Base-by-base conservation (phyloP, 2,113 vertebrate genomes). In the Candoia aspera region DNA sequence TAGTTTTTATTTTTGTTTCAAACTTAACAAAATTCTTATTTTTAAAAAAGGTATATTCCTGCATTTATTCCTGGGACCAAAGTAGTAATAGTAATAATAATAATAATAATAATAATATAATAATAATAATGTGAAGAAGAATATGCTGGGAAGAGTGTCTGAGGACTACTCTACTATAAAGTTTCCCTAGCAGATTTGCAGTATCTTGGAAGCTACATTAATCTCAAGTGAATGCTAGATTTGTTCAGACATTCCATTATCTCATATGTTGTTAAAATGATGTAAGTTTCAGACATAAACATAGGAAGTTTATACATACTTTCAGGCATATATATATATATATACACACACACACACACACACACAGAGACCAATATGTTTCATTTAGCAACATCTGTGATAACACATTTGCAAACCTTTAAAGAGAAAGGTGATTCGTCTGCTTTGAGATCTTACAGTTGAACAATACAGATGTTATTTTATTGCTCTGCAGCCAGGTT, bases 271-370 rank as follows among this genome's bases (percentile, higher is more conserved):
- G 90, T 93, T 83, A 68, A 55, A 94, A 90, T 64, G 62, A 87
- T 93, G 95, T 90, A 91, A 91, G 60, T 53, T 24, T 94, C 90
- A 96, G 96, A 95, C 95, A 92, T 93, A 96, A 96, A 96, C 95
- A 96, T 92, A 95, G 95, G 95, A 96, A 95, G 93, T 96, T 96
- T 96, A 96, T 93, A 92, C 62, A 85, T 95, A 93, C 95, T 95
- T 95, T 95, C 93, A 94, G 33, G 93, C 88, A 93, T 85, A 92
- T 95, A 94, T 95, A 93, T 49, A 94, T 96, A 91, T 93, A 91
- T 88, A 90, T 94, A 91, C 29, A 33, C n/a, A 54, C 93, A 94
- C 8, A 93, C 87, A 93, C 62, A 92, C 95, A 94, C 95, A 92
- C 49, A 94, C 96, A 92, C 93, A 92, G 86, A 92, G 94, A 91